phyloP scores from a whole-genome alignment of 2,797 vertebrate species.

The Eidolon dupreanum region DNA sequence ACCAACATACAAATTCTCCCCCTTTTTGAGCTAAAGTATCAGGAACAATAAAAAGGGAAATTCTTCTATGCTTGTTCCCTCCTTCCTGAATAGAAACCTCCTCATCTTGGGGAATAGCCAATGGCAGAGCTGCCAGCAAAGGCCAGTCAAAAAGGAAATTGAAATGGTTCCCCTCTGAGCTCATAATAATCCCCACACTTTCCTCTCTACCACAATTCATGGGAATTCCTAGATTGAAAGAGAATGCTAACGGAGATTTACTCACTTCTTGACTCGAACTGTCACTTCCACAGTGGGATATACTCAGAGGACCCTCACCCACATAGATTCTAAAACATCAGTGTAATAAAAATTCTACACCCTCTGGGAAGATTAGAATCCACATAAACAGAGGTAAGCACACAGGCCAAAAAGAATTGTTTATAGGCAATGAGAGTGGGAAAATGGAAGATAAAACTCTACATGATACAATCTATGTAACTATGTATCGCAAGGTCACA shows the following conservation, averaged over 20 bases:
- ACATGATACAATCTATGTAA: neutral
- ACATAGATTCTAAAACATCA: neutral
- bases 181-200: neutral
- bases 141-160: neutral
- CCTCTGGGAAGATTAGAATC: neutral
- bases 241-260: neutral
- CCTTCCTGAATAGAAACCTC: neutral
- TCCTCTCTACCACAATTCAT: neutral
- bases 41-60: neutral
- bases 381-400: neutral
- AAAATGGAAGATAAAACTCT: neutral
- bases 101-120: neutral
- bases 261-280: neutral
- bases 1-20: conserved; percentile 61
- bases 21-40: neutral
- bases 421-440: neutral
- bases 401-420: neutral
- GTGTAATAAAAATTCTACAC: neutral
- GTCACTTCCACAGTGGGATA: neutral
- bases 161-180: neutral
- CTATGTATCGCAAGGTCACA: neutral
- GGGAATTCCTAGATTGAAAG: neutral
- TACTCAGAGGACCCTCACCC: neutral
- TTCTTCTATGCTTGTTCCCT: neutral
- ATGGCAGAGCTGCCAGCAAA: neutral